A percentile compares a stretch with the other conserved stretches of the same genome.
Evolutionary conservation across 1,140 invertebrate genomes (phyloP).

Genomic region (Maniola jurtina): DNA sequence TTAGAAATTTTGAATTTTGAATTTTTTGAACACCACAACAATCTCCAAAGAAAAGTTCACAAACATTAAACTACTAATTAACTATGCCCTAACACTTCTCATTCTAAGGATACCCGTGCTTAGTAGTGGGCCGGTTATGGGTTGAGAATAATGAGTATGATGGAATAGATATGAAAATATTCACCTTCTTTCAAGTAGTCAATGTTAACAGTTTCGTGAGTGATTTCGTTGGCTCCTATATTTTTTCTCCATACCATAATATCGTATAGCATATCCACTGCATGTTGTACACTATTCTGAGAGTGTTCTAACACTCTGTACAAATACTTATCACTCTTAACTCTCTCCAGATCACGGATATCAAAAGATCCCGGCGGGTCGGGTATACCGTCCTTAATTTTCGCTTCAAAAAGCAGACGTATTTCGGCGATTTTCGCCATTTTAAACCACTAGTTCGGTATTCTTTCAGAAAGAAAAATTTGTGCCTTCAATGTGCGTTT

Average conservation of each 20-base stretch:
- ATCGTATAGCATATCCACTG: conserved; percentile 46
- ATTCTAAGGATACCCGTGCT: too few species aligned
- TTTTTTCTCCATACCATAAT: conserved; percentile 47
- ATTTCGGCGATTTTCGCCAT: conserved; percentile 46
- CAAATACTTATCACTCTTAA: conserved; percentile 49
- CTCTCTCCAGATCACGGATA: conserved; percentile 39
- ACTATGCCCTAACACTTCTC: too few species aligned
- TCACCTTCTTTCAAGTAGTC: conserved; percentile 45
- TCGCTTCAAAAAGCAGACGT: conserved; percentile 41
- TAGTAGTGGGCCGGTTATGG: too few species aligned
- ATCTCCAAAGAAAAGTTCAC: too few species aligned
- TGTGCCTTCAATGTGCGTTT: background rate
- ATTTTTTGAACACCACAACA: too few species aligned
- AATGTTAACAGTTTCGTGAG: conserved; percentile 36
- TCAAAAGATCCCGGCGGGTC: conserved; percentile 39
- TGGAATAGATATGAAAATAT: too few species aligned
- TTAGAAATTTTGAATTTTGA: too few species aligned
- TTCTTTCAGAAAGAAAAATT: background rate
- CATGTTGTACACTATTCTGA: conserved; percentile 39
- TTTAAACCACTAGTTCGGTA: background rate
- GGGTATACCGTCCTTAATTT: conserved; percentile 39
- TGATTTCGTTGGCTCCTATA: conserved; percentile 42
- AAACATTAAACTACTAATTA: too few species aligned
- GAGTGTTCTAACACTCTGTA: conserved; percentile 47
- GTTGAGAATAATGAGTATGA: too few species aligned